Evolutionary conservation across 2,113 vertebrate genomes (phyloP).

Genomic region (Tetrax tetrax): DNA sequence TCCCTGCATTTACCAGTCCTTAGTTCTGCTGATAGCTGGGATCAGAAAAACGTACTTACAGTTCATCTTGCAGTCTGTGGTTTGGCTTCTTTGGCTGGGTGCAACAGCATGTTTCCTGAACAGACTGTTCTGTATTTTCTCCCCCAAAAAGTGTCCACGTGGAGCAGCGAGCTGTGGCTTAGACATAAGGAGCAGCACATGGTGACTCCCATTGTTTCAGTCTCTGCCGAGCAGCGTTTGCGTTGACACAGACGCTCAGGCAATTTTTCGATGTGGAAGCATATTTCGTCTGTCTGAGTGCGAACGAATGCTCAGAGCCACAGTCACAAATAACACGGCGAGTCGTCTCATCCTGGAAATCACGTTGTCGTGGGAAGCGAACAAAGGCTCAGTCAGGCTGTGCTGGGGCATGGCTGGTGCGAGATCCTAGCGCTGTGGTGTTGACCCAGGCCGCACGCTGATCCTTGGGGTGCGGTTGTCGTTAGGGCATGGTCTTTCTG

Average conservation of each 20-base stretch:
- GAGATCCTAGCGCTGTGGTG: not conserved
- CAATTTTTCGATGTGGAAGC: not conserved
- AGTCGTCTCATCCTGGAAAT: not conserved
- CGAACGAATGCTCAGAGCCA: not conserved
- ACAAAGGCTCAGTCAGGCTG: not conserved
- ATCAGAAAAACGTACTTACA: not conserved
- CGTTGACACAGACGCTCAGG: not conserved
- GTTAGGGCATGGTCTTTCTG: not conserved
- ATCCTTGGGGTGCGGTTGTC: not conserved
- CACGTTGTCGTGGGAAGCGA: not conserved
- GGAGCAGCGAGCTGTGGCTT: not conserved
- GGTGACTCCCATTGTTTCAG: not conserved
- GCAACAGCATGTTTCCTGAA: not conserved
- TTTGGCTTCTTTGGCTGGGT: not conserved
- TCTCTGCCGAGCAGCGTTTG: not conserved
- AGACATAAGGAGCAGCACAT: not conserved
- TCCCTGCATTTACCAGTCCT: not conserved
- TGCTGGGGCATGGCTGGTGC: accelerated
- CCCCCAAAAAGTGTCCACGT: not conserved
- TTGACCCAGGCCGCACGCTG: not conserved
- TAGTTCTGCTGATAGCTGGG: not conserved
- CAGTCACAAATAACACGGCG: not conserved
- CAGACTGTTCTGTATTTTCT: not conserved
- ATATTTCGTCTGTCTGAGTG: not conserved
- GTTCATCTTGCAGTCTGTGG: not conserved